A percentile compares a stretch with the other conserved stretches of the same genome.
Evolutionary conservation across 1,140 invertebrate species (phyloP).

Genomic region (Himalopsyche phryganea): DNA sequence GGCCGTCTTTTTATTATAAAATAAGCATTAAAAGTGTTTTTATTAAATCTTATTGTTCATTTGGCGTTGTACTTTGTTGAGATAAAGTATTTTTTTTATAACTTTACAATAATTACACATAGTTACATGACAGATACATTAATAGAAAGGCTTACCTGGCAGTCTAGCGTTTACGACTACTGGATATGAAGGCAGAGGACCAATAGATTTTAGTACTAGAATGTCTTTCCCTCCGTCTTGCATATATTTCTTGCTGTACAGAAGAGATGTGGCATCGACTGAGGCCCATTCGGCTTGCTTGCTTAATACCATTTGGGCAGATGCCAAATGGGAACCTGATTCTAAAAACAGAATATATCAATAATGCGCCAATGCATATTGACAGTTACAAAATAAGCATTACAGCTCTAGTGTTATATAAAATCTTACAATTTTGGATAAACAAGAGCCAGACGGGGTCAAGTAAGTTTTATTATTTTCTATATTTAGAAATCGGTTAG

Average conservation of each 20-base stretch:
- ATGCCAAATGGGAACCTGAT: conserved; percentile 59
- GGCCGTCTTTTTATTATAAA: no score
- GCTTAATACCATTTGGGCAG: conserved; percentile 59
- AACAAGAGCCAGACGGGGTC: no score
- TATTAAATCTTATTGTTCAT: no score
- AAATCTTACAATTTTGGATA: no score
- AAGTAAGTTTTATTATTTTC: no score
- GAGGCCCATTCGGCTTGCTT: conserved; percentile 61
- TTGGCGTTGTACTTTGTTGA: no score
- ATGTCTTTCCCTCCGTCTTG: conserved; percentile 57
- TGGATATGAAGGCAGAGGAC: conserved; percentile 59
- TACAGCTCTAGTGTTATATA: no score
- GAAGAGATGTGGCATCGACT: conserved; percentile 58
- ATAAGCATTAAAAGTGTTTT: no score
- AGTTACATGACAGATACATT: no score
- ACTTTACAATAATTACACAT: no score
- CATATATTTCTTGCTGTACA: conserved; percentile 55
- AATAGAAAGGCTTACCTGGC: conserved; percentile 47
- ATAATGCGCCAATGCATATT: background rate
- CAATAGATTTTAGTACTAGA: conserved; percentile 55
- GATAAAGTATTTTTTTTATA: no score
- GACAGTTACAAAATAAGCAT: conserved; percentile 3
- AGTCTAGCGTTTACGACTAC: conserved; percentile 56
- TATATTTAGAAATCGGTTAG: no score
- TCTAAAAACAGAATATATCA: conserved; percentile 35